Base-by-base conservation (phyloP, 2,797 vertebrate genomes). In the Glossophaga mutica region DNA sequence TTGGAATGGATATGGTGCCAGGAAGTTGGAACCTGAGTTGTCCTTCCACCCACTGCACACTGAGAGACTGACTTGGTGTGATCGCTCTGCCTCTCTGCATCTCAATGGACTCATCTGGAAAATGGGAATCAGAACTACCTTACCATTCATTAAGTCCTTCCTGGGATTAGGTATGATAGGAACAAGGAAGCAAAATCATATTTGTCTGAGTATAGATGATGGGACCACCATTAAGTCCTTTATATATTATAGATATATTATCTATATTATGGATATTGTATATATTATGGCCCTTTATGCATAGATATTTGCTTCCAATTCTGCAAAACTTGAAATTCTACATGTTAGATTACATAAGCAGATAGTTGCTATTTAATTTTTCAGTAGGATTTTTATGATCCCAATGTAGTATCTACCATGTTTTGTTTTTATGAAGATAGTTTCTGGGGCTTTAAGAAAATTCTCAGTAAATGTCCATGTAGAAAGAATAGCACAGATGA, bases 391-490 rank as follows among this genome's bases (percentile, higher is more conserved):
- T 91, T 95, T 94, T 88, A n/a, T 32, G 73, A 34, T n/a, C 37
- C 10, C 16, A 84, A 4, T 76, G 6, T 91, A 67, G 22, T 44
- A 62, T 59, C 32, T 91, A 81, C 24, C n/a, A 32, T 94, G 42
- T 81, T 86, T 96, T 73, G 12, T 87, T 74, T 92, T 78, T 81
- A 76, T 22, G 19, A 85, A 88, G 65, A 88, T 90, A 55, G 24
- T 84, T 85, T 74, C 42, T 65, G 39, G n/a, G 15, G 3, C 67
- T 91, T 76, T 46, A 37, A 26, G 81, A 67, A 78, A 90, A 73
- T 70, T 52, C 90, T 76, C 50, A 42, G 6, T 71, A 65, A 73
- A 44, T 68, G 21, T 82, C 32, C 90, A 1, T 77, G 29, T 94
- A 87, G 46, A 93, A 87, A 32, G 42, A n/a, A 32, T 57, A 96